phyloP scores from a whole-genome alignment of 2,888 invertebrate genomes.

The Caradrina kadenii region DNA sequence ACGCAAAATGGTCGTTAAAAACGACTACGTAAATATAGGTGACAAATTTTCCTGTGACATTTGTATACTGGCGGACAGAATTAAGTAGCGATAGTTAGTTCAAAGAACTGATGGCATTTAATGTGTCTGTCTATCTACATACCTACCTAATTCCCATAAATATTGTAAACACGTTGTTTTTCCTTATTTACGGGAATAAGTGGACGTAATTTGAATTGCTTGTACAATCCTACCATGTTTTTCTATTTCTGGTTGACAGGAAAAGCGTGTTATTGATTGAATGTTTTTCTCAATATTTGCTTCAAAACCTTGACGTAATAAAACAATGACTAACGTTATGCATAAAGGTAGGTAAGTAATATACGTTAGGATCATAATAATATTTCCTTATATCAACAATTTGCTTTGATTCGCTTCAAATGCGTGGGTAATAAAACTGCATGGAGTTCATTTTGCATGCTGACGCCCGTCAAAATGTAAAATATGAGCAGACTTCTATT shows the following conservation, averaged over 20 bases:
- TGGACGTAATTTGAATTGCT: conserved; percentile 11
- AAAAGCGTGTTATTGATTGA: conserved; percentile 32
- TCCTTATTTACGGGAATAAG: conserved; percentile 41
- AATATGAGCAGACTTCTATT: conserved; percentile 59
- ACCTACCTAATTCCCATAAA: conserved; percentile 10
- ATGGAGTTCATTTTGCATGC: conserved; percentile 32
- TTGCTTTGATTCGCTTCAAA: conserved; percentile 23
- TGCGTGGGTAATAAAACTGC: conserved; percentile 40
- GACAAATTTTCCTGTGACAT: neutral
- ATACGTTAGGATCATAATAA: conserved; percentile 12
- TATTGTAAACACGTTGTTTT: conserved; percentile 24
- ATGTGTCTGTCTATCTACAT: neutral
- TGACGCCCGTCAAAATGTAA: conserved; percentile 44
- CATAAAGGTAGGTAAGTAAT: conserved; percentile 1
- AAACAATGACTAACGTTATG: conserved; percentile 13
- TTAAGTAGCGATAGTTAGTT: conserved; percentile 1
- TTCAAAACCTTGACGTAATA: conserved; percentile 11
- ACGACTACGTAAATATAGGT: neutral
- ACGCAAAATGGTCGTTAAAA: conserved; percentile 28
- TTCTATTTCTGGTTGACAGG: conserved; percentile 33
- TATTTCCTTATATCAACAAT: conserved; percentile 21
- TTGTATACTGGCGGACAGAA: neutral
- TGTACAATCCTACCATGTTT: conserved; percentile 16
- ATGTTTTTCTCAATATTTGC: conserved; percentile 25
- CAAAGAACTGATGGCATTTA: conserved; percentile 11